phyloP scores from a whole-genome alignment of 1,140 invertebrate species.

The Lepidurus arcticus region DNA sequence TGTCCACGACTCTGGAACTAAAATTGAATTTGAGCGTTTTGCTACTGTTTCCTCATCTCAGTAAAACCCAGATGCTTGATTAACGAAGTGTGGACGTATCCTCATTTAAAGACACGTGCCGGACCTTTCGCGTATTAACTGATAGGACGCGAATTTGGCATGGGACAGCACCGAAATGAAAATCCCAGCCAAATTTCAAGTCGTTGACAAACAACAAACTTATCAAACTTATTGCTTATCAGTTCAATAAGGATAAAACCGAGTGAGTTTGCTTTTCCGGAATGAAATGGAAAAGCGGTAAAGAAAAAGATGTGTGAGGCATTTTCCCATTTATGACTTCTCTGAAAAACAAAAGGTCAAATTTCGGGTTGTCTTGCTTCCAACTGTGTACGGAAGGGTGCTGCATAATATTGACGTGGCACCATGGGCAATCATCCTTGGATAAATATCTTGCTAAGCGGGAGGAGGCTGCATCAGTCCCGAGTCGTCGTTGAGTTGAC shows the following conservation, averaged over 20 bases:
- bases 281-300: background rate
- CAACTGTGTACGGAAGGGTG: background rate
- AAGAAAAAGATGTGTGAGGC: background rate
- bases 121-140: background rate
- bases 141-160: conserved; percentile 4
- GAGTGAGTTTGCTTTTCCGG: background rate
- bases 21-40: no score
- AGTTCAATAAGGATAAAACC: background rate
- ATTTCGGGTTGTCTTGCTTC: background rate
- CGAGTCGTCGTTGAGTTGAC: conserved; percentile 17
- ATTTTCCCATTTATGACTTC: background rate
- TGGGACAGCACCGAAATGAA: conserved; percentile 9
- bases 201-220: background rate
- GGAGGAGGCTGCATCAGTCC: conserved; percentile 6
- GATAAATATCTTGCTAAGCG: conserved; percentile 19
- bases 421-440: conserved; percentile 7
- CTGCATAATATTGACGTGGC: conserved; percentile 15
- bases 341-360: background rate
- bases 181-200: conserved; percentile 17
- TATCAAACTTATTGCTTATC: background rate
- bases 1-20: no score
- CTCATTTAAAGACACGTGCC: background rate
- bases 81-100: background rate
- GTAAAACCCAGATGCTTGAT: background rate
- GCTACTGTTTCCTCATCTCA: no score